phyloP scores from a whole-genome alignment of 2,888 invertebrate species.

The Microdon myrmicae region DNA sequence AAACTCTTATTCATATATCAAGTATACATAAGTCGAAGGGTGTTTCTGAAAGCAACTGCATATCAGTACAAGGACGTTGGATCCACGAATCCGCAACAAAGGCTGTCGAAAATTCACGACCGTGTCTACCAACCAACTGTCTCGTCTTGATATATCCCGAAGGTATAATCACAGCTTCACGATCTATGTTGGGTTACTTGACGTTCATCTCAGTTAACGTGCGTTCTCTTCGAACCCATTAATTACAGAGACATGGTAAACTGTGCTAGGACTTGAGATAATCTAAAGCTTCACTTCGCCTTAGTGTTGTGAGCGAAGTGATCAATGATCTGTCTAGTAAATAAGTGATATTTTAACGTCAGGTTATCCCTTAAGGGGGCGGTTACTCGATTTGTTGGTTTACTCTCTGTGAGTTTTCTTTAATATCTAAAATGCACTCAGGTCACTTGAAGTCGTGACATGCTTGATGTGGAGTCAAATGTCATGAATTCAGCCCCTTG shows the following conservation, averaged over 20 bases:
- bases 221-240: slow-evolving; percentile 23
- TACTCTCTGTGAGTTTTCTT: no score
- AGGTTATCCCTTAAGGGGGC: slow-evolving; percentile 47
- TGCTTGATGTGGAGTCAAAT: no score
- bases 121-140: slow-evolving; percentile 46
- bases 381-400: slow-evolving; percentile 26
- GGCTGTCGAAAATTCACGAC: slow-evolving; percentile 35
- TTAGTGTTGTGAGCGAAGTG: slow-evolving; percentile 6
- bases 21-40: no score
- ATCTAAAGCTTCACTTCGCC: neutral
- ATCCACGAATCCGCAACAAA: slow-evolving; percentile 32
- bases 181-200: slow-evolving; percentile 23
- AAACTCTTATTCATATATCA: no score
- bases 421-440: no score
- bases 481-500: no score
- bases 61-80: slow-evolving; percentile 43
- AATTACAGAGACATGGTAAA: slow-evolving; percentile 40
- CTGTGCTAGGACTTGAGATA: slow-evolving; percentile 4
- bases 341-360: slow-evolving; percentile 54
- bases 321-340: slow-evolving; percentile 34
- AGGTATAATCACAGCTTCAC: slow-evolving; percentile 34
- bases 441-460: no score
- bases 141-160: slow-evolving; percentile 29
- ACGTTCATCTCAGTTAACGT: neutral
- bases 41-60: no score